Conservation (phyloP, 2,113 vertebrate genomes). For the Gallinago undulata region DNA sequence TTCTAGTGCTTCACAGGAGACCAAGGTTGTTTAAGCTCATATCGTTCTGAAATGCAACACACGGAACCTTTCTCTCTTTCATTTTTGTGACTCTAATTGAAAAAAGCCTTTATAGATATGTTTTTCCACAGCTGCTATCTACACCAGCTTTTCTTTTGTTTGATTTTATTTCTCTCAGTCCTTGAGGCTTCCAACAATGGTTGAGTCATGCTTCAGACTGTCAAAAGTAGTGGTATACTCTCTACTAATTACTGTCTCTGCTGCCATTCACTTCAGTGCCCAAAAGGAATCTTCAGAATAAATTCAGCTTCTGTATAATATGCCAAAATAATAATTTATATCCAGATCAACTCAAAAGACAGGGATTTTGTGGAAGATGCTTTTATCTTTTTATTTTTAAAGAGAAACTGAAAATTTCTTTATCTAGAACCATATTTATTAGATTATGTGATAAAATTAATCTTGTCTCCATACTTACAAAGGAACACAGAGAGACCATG, state of each 20-base stretch:
- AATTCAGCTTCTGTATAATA: neutral
- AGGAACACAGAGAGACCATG: neutral
- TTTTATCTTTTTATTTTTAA: neutral
- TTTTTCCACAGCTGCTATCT: neutral
- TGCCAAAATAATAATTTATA: neutral
- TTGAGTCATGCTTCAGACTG: neutral
- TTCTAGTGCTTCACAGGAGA: neutral
- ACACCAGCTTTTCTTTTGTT: neutral
- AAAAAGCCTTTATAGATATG: neutral
- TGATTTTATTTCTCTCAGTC: neutral
- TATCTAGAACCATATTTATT: neutral
- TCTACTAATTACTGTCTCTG: neutral
- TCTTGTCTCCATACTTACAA: neutral
- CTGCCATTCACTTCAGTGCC: neutral
- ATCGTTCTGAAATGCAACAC: neutral
- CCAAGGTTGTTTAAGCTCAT: neutral
- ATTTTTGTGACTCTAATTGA: neutral
- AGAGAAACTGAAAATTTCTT: neutral
- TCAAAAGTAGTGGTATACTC: neutral
- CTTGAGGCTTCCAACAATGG: neutral
- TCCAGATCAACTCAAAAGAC: neutral
- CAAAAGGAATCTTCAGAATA: neutral
- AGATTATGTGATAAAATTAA: neutral
- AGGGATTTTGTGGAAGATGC: neutral
- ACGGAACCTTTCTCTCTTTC: neutral